phyloP scores from a whole-genome alignment of 2,113 vertebrate genomes.

The Scopus umbretta region DNA sequence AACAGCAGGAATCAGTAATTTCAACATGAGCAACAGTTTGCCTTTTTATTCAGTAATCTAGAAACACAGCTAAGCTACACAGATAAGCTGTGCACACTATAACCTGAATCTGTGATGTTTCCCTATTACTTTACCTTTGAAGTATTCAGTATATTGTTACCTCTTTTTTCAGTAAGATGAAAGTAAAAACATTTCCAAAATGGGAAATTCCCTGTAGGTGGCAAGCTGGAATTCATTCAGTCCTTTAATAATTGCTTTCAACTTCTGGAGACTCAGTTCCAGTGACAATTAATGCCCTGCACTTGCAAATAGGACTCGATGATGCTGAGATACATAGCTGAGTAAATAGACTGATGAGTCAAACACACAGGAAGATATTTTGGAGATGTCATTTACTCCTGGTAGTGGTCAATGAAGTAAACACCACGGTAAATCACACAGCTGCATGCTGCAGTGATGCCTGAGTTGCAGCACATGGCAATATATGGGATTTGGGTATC shows the following conservation, averaged over 20 bases:
- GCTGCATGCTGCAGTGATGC: accelerated
- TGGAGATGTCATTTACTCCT: not conserved
- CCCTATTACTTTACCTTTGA: not conserved
- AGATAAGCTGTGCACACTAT: not conserved
- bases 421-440: not conserved
- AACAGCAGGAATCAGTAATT: not conserved
- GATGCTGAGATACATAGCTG: not conserved
- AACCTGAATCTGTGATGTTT: not conserved
- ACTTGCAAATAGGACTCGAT: not conserved
- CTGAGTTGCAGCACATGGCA: accelerated
- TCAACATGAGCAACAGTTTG: not conserved
- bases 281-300: not conserved
- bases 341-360: not conserved
- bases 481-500: accelerated
- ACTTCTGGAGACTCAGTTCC: not conserved
- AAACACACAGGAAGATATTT: not conserved
- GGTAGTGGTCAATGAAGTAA: not conserved
- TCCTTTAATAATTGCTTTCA: not conserved
- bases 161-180: not conserved
- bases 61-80: not conserved
- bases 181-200: not conserved
- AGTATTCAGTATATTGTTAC: not conserved
- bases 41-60: not conserved
- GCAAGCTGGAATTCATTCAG: not conserved
- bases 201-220: not conserved